phyloP scores from a whole-genome alignment of 2,113 vertebrate species.

The Tauraco erythrolophus region DNA sequence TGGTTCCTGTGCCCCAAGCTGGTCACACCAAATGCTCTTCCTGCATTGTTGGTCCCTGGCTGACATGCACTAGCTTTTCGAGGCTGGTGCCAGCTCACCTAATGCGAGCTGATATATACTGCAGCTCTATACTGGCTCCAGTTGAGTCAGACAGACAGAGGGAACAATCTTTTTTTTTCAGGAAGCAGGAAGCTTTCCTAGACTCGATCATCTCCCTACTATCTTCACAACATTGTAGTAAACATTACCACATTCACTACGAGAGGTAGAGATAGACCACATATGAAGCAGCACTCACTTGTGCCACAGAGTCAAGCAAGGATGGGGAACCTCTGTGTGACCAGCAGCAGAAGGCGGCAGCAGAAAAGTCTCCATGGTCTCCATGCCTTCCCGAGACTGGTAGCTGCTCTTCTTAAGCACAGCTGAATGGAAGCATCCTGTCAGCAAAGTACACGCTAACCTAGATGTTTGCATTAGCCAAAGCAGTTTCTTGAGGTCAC shows the following conservation, averaged over 20 bases:
- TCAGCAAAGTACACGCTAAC: background rate
- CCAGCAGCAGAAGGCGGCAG: background rate
- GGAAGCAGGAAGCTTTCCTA: background rate
- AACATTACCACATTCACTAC: background rate
- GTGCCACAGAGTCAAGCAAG: background rate
- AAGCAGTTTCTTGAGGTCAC: background rate
- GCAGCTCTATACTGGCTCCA: background rate
- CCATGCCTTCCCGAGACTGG: background rate
- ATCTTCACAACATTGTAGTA: background rate
- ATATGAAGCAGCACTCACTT: background rate
- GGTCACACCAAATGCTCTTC: background rate
- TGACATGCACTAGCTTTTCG: background rate
- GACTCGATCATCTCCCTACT: background rate
- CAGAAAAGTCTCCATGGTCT: background rate
- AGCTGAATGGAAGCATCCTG: background rate
- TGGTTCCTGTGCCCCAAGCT: background rate
- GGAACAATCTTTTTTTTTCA: background rate
- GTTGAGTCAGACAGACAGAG: background rate
- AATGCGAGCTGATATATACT: background rate
- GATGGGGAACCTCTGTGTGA: background rate
- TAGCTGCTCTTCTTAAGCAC: background rate
- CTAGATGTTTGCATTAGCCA: background rate
- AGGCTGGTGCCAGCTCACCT: background rate
- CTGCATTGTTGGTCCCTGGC: background rate
- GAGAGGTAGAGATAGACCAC: background rate